Conservation (phyloP, 2,113 vertebrate species). For the Ageneiosus marmoratus region DNA sequence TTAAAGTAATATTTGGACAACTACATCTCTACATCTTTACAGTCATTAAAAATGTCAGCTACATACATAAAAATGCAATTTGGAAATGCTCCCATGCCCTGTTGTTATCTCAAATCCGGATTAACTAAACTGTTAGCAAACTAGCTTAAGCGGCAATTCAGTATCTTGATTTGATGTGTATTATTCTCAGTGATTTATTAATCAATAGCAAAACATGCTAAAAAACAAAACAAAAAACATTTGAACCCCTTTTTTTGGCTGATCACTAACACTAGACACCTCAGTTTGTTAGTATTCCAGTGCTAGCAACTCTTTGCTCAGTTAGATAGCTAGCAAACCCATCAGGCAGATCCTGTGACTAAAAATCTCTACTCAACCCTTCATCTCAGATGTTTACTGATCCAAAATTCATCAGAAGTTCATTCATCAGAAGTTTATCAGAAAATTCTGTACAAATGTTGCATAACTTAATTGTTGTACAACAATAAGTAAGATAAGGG, state of each 20-base stretch:
- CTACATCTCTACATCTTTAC: background rate
- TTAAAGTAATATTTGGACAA: background rate
- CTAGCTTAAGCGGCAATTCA: too few relatives aligned
- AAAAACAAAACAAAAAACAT: too few relatives aligned
- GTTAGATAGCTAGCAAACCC: background rate
- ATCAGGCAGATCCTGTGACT: background rate
- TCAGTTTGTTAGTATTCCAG: background rate
- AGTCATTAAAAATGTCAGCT: background rate
- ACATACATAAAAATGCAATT: background rate
- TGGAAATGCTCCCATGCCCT: too few relatives aligned
- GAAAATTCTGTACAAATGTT: background rate
- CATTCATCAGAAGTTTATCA: too few relatives aligned
- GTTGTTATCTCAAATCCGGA: too few relatives aligned
- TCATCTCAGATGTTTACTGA: background rate
- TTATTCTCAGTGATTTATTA: too few relatives aligned
- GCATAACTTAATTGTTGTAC: background rate
- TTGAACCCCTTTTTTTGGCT: background rate
- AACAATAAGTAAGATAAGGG: background rate
- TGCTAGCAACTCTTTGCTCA: background rate
- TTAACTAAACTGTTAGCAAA: too few relatives aligned
- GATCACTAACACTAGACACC: background rate
- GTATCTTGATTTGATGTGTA: background rate
- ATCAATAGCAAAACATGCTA: background rate
- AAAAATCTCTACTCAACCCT: background rate
- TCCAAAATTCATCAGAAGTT: background rate